These are phyloP conservation scores for Drosophila prosaltans DNA, from an alignment of 1,140 invertebrate genomes.

Conservation along the genomic window DNA sequence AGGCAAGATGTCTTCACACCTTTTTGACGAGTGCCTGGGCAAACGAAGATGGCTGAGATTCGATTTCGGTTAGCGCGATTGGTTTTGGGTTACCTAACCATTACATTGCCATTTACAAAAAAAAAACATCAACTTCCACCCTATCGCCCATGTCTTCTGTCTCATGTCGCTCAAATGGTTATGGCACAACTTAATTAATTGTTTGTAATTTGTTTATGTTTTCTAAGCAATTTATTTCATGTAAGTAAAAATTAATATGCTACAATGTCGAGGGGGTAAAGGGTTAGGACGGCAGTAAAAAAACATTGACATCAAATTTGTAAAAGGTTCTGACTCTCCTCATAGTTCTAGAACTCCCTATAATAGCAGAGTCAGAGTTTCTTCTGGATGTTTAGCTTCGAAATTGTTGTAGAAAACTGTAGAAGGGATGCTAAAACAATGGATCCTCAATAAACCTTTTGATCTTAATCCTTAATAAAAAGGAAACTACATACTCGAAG, in stretches of 20 bases:
- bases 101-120: slow-evolving; percentile 70
- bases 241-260: slow-evolving; percentile 21
- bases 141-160: slow-evolving; percentile 15
- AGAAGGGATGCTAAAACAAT: background rate
- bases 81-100: slow-evolving; percentile 28
- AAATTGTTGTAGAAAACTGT: too few relatives aligned
- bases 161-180: slow-evolving; percentile 51
- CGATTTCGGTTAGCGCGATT: slow-evolving; percentile 24
- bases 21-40: slow-evolving; percentile 53
- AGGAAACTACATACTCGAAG: background rate
- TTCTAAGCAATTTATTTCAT: slow-evolving; percentile 68
- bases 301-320: background rate
- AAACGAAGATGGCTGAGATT: slow-evolving; percentile 3
- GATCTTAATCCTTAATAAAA: background rate
- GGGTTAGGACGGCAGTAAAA: slow-evolving; percentile 5
- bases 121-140: slow-evolving; percentile 19
- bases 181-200: slow-evolving; percentile 68
- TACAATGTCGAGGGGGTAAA: slow-evolving; percentile 35
- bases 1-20: slow-evolving; percentile 65
- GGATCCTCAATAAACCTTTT: background rate
- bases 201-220: slow-evolving; percentile 77
- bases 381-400: too few relatives aligned
- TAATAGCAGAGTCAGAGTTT: too few relatives aligned
- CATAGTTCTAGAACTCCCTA: too few relatives aligned
- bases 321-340: background rate